Evolutionary conservation across 2,888 invertebrate species (phyloP), one percentile per base, ranked within the genome.

Genomic region (Cloeon dipterum): DNA sequence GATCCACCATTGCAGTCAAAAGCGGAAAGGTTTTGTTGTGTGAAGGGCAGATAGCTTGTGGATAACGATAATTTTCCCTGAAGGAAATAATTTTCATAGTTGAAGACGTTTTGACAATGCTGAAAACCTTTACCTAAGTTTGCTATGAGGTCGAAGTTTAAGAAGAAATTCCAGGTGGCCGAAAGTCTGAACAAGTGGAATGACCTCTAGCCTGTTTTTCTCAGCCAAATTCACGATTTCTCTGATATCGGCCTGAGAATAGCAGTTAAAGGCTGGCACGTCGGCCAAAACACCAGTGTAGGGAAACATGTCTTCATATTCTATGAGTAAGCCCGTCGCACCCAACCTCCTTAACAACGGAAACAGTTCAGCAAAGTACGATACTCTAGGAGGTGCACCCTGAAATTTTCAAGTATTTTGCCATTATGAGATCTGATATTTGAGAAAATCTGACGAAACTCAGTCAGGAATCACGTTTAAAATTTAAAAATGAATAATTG

Each of bases 261-360:
- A 86, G 37, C 70, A 65, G 51, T 75, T 71, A 2, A 53, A 55
- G 4, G 74, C 70, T 29, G 69, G 63, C 26, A 78, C 55, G 44
- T 66, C 66, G 20, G 52, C 52, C 14, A 51, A 53, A 5, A 50
- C 52, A 1, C 67, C 74, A 21, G 60, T 54, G 51, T 73, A 86
- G 0, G 85, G 83, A 54, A 85, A 85, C 75, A 77, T 82, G 47
- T 86, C 85, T 53, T 86, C 85, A 51, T 85, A 86, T 50, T 86
- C 85, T 23, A 86, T 61, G 4, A 85, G 56, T 11, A 86, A 50
- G 1, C 78, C 82, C 18, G 75, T 83, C 0, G 72, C 79, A n/a
- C 81, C 75, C 26, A 72, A 50, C 18, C 57, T 57, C 35, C 59
- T 62, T 7, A 81, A 50, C 40, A 69, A 54, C 1, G 68, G 68